Evolutionary conservation across 2,797 vertebrate species (phyloP), one percentile per base, ranked within the genome.

Genomic region (Sternarchorhynchus goeldii): DNA sequence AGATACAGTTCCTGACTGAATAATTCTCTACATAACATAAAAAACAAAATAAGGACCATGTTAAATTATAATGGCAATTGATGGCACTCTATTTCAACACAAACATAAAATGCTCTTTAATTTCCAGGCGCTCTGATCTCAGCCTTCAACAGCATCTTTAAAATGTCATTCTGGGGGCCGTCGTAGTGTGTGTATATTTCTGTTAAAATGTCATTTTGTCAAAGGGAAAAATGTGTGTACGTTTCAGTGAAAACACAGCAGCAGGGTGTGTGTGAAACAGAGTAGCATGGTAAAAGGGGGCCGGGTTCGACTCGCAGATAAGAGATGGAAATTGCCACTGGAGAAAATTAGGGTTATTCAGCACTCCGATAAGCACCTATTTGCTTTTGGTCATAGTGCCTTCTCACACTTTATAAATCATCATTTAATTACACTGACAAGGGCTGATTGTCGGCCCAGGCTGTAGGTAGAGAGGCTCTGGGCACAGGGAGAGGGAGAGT

Each of bases 391-490:
- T 93, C 92, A 93, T 93, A 94, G 93, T 92, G 93, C 92, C 93
- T 93, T 93, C 93, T 92, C 92, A 93, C 94, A 93, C 93, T 94
- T 95, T 94, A 94, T 95, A 95, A 95, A 95, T 94, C 93, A 94
- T 95, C 93, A 93, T 94, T 95, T 95, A 94, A 95, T 95, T 95
- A 95, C 91, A 90, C 90, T 93, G 93, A 93, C 92, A 93, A 94
- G 92, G 93, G 92, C 93, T 94, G 94, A 95, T 94, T 95, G 94
- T 94, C 92, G 93, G 93, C 91, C 92, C 93, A 92, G 93, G 90
- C 93, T 90, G 91, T 92, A 92, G 93, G 92, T 91, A 91, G 92
- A 91, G 91, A 91, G 92, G 89, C 91, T 90, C 90, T 88, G 89
- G 90, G 92, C 92, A 91, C 88, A 88, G 89, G 66, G 91, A 90